Evolutionary conservation across 2,797 vertebrate genomes (phyloP).

Genomic region (Pipistrellus kuhlii): DNA sequence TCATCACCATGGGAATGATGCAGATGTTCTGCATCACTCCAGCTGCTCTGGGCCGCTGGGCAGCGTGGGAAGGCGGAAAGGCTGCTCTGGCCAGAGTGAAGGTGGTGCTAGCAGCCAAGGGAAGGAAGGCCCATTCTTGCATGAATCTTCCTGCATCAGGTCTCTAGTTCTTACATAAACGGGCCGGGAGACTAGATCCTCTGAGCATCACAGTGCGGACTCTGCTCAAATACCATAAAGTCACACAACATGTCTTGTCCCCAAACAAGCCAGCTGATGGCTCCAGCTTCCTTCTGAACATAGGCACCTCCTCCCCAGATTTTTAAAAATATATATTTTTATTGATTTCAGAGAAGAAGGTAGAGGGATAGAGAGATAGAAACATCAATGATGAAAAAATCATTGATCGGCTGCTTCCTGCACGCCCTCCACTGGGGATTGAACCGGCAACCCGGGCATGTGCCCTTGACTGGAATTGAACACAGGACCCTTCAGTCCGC

Average conservation of each 20-base stretch:
- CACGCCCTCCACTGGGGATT: neutral
- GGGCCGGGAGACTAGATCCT: neutral
- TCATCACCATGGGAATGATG: too few relatives aligned
- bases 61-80: too few relatives aligned
- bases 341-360: too few relatives aligned
- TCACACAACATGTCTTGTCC: neutral
- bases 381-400: neutral
- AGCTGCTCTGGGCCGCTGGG: too few relatives aligned
- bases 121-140: too few relatives aligned
- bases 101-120: too few relatives aligned
- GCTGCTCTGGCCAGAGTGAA: too few relatives aligned
- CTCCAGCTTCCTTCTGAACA: conserved; percentile 10
- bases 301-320: neutral
- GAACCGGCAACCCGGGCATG: too few relatives aligned
- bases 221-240: neutral
- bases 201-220: neutral
- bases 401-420: neutral
- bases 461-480: too few relatives aligned
- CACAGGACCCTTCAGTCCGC: too few relatives aligned
- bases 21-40: too few relatives aligned
- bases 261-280: neutral
- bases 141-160: too few relatives aligned
- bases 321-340: neutral
- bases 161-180: neutral
- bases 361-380: neutral